Evolutionary conservation across 2,888 invertebrate species (phyloP).

Genomic region (Neoaliturus tenellus): DNA sequence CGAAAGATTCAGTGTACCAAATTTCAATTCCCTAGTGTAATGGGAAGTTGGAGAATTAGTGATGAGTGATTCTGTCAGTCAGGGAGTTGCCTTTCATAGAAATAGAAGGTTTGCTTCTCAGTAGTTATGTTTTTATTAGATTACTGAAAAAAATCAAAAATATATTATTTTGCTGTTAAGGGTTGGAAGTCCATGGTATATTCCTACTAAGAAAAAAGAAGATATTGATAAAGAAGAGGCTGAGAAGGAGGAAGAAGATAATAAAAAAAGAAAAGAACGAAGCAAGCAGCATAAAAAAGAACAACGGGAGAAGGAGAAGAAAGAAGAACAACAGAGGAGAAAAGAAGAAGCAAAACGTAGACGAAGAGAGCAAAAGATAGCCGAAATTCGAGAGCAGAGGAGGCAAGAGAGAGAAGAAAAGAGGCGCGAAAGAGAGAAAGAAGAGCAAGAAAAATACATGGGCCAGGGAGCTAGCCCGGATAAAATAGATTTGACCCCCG

Average conservation of each 20-base stretch:
- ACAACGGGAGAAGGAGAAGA: background rate
- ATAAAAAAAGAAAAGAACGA: constrained; percentile 19
- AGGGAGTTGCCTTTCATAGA: too few species aligned
- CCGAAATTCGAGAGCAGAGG: background rate
- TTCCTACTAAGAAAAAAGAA: constrained; percentile 14
- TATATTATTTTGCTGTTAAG: background rate
- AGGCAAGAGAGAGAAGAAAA: constrained; percentile 11
- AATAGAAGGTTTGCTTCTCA: too few species aligned
- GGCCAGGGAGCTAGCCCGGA: background rate
- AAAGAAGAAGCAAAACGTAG: background rate
- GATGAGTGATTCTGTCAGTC: too few species aligned
- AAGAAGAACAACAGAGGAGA: constrained; percentile 1
- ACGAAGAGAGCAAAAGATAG: background rate
- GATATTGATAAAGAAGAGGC: constrained; percentile 30
- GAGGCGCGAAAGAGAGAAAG: background rate
- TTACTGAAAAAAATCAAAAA: background rate
- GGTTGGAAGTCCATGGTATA: constrained; percentile 33
- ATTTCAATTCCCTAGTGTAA: too few species aligned
- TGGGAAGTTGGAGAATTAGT: too few species aligned
- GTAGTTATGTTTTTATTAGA: background rate
- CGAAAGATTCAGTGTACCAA: too few species aligned
- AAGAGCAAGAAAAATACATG: constrained; percentile 19
- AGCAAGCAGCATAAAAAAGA: constrained; percentile 14
- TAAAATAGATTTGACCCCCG: constrained; percentile 31
- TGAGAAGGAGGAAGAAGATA: constrained; percentile 19